Conservation (phyloP, 2,113 vertebrate genomes). For the Proteles cristata region DNA sequence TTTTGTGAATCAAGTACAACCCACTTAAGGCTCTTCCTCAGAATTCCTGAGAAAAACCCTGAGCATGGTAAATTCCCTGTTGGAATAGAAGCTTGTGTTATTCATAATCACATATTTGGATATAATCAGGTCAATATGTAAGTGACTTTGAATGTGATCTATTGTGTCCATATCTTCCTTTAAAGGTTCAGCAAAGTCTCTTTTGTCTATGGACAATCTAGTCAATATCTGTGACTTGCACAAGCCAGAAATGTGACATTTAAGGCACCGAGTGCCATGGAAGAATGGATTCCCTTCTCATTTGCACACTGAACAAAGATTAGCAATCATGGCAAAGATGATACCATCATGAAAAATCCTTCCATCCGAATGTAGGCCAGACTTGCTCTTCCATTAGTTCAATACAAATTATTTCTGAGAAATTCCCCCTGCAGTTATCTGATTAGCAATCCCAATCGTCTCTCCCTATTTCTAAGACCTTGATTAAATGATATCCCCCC, state of each 20-base stretch:
- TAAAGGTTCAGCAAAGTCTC: slow-evolving; percentile 20
- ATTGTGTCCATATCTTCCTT: not conserved
- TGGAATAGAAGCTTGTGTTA: slow-evolving; percentile 22
- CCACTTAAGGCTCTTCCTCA: not conserved
- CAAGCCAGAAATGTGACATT: slow-evolving; percentile 53
- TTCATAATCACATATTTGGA: slow-evolving; percentile 59
- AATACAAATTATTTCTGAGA: slow-evolving; percentile 65
- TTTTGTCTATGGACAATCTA: slow-evolving; percentile 40
- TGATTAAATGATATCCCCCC: slow-evolving; percentile 76
- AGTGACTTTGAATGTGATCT: slow-evolving; percentile 17
- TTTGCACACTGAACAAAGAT: slow-evolving; percentile 45
- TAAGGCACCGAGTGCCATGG: not conserved
- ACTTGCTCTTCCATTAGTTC: slow-evolving; percentile 32
- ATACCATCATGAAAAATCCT: slow-evolving; percentile 46
- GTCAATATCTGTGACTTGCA: slow-evolving; percentile 52
- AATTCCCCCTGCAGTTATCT: slow-evolving; percentile 59
- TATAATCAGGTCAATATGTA: slow-evolving; percentile 28
- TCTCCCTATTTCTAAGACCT: slow-evolving; percentile 66
- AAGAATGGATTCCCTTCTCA: slow-evolving; percentile 51
- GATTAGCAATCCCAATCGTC: slow-evolving; percentile 68
- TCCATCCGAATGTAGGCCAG: not conserved
- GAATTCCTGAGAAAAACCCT: slow-evolving; percentile 32
- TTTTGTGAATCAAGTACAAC: not conserved
- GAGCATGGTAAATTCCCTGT: not conserved
- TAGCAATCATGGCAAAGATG: slow-evolving; percentile 38